Evolutionary conservation across 2,888 invertebrate species (phyloP).

Genomic region (Cryptocheilus praepositus): DNA sequence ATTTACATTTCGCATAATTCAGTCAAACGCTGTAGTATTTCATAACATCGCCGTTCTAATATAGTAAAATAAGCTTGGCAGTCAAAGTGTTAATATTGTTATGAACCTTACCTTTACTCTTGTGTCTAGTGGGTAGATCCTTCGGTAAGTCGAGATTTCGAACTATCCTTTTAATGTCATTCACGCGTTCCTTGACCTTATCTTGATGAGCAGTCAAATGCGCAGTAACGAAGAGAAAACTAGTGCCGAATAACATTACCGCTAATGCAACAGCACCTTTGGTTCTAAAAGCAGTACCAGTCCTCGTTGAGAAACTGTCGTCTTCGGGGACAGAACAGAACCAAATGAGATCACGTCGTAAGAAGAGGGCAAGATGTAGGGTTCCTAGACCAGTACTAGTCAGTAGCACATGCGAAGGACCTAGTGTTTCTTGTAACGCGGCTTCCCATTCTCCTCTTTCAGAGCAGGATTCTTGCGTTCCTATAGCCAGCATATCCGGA

Average conservation of each 20-base stretch:
- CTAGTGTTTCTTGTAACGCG: slow-evolving; percentile 92
- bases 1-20: no score
- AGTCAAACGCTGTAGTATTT: no score
- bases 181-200: slow-evolving; percentile 89
- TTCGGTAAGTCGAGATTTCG: slow-evolving; percentile 89
- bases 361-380: slow-evolving; percentile 90
- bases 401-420: slow-evolving; percentile 93
- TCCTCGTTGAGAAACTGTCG: slow-evolving; percentile 89
- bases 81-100: no score
- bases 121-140: slow-evolving; percentile 85
- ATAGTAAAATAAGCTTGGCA: no score
- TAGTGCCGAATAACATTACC: slow-evolving; percentile 95
- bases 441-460: slow-evolving; percentile 93
- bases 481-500: slow-evolving; percentile 93
- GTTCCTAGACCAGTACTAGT: slow-evolving; percentile 79
- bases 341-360: slow-evolving; percentile 96
- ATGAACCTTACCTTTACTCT: slow-evolving; percentile 82
- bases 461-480: slow-evolving; percentile 94
- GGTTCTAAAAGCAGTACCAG: slow-evolving; percentile 92
- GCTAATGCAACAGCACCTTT: slow-evolving; percentile 97
- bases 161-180: slow-evolving; percentile 90
- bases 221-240: slow-evolving; percentile 95
- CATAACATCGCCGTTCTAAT: no score
- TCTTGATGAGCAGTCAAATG: slow-evolving; percentile 96
- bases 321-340: slow-evolving; percentile 96